phyloP scores from a whole-genome alignment of 1,140 invertebrate species.

The Microplitis mediator region DNA sequence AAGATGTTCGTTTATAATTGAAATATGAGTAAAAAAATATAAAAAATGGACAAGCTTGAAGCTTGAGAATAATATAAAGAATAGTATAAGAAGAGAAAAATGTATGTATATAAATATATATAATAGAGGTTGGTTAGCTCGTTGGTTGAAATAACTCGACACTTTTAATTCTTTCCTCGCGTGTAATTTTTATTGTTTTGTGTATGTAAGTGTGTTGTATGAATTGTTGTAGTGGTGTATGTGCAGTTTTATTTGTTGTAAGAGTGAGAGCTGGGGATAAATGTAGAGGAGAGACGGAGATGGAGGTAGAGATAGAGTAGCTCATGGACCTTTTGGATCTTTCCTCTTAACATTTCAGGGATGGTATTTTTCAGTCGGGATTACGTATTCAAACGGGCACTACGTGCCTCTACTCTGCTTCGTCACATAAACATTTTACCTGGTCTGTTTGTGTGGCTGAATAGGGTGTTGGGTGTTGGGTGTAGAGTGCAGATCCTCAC shows the following conservation, averaged over 20 bases:
- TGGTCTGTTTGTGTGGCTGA: no score
- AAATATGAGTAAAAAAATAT: neutral
- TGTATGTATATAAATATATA: neutral
- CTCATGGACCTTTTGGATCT: neutral
- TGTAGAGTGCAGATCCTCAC: neutral
- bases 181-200: neutral
- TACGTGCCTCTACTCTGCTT: conserved; percentile 3
- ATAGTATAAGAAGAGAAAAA: neutral
- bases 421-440: conserved; percentile 10
- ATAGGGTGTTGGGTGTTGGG: neutral
- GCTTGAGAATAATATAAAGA: neutral
- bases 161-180: conserved; percentile 9
- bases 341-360: conserved; percentile 8
- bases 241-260: neutral
- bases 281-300: no score
- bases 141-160: conserved; percentile 3
- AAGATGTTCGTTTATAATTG: neutral
- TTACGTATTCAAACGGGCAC: conserved; percentile 20
- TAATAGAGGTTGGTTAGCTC: neutral
- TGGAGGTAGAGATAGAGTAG: neutral
- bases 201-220: neutral
- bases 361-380: conserved; percentile 17
- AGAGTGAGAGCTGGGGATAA: no score
- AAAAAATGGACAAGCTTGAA: neutral
- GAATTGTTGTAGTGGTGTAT: neutral